phyloP scores from a whole-genome alignment of 2,113 vertebrate genomes.

The Plestiodon gilberti region DNA sequence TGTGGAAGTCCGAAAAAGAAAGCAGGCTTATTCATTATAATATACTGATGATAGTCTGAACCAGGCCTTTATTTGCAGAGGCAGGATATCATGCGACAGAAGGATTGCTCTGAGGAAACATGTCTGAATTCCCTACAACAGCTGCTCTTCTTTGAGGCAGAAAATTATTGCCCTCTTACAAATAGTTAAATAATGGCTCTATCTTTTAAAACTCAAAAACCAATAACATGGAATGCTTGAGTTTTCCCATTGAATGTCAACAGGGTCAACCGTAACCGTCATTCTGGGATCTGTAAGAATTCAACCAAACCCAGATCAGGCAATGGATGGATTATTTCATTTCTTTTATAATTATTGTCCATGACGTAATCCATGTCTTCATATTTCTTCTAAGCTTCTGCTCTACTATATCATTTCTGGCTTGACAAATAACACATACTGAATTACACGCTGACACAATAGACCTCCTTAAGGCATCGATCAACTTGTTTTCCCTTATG shows the following conservation, averaged over 20 bases:
- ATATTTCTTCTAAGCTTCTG: not conserved
- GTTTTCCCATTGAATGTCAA: not conserved
- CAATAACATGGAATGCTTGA: not conserved
- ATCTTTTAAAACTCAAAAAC: not conserved
- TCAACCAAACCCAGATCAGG: not conserved
- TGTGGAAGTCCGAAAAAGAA: too few species aligned
- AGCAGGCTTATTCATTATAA: too few species aligned
- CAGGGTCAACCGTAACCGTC: not conserved
- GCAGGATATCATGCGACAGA: not conserved
- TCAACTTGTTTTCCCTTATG: not conserved
- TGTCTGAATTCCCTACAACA: not conserved
- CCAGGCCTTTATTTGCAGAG: not conserved
- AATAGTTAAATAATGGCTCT: not conserved
- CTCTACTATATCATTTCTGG: not conserved
- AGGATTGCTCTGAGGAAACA: not conserved
- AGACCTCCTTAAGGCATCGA: not conserved
- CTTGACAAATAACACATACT: not conserved
- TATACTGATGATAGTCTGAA: too few species aligned
- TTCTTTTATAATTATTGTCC: not conserved
- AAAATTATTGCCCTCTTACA: not conserved
- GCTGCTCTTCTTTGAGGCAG: too few species aligned
- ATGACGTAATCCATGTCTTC: not conserved
- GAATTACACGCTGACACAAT: not conserved
- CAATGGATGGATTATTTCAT: not conserved
- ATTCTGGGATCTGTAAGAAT: not conserved